Evolutionary conservation across 2,797 vertebrate genomes (phyloP), one percentile per base, ranked within the genome.

Genomic region (Poliocrania exsul): DNA sequence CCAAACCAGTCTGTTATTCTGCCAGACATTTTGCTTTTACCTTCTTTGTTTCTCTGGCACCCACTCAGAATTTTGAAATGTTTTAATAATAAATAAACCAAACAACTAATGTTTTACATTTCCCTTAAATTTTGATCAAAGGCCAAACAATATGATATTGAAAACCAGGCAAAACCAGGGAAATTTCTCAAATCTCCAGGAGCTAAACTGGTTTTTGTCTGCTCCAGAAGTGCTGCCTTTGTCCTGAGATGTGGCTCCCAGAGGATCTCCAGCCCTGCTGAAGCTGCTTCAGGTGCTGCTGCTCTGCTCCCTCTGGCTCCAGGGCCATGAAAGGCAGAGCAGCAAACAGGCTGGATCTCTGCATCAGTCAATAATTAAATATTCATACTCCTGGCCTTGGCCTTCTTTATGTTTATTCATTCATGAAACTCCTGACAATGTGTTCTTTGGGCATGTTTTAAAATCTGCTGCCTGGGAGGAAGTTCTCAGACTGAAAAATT

Each of bases 371-470:
- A 4, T 29, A 61, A 72, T 79, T 64, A 33, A 93, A 81, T 90
- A 86, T 88, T 94, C 90, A 56, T 71, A 2, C 54, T 0, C 82
- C 66, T 64, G 69, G 49, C 91, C 91, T 90, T 57, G 61, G 72
- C 46, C 72, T 13, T 8, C 90, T 33, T 40, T 21, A 33, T 91
- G 54, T 90, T 96, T 95, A 69, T 91, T 84, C 88, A 86, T 92
- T 84, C 40, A 26, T 11, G 16, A 56, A 66, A 23, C 58, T 77
- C 60, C 33, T 88, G 92, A 9, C 80, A 50, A 1, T 0, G 25
- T 2, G 26, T n/a, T 92, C 88, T 56, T 71, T 0, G 53, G 86
- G 73, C 40, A 1, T 3, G 5, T 26, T 67, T 56, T 29, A 53
- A 75, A 79, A 67, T 56, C 6, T 3, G 49, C 87, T 91, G 93